Conservation (phyloP, 2,113 vertebrate genomes). For the Sceloporus tristichus region DNA sequence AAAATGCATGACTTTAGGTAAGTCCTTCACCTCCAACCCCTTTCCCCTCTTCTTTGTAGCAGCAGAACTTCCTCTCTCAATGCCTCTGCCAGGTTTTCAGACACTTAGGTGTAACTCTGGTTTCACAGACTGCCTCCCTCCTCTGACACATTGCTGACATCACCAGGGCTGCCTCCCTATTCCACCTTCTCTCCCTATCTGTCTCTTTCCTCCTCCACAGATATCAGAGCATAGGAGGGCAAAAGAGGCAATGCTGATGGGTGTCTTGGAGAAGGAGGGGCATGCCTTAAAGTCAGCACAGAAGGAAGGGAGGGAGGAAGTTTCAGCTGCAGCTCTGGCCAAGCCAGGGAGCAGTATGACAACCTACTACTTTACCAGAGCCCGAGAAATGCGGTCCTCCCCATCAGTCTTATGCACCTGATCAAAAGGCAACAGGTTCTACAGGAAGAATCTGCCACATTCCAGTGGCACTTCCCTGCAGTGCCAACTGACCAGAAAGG, state of each 20-base stretch:
- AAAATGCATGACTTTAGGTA: not conserved
- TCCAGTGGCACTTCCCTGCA: conserved; percentile 60
- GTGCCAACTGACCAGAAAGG: conserved; percentile 50
- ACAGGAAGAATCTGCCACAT: conserved; percentile 66
- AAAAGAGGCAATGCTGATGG: not conserved
- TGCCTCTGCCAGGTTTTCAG: conserved; percentile 71
- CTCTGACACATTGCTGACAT: conserved; percentile 82
- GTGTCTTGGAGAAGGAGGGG: not conserved
- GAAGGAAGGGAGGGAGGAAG: not conserved
- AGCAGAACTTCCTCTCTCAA: conserved; percentile 10
- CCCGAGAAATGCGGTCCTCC: not conserved
- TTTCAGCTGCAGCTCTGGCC: not conserved
- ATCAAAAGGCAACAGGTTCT: conserved; percentile 69
- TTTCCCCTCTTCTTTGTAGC: not conserved
- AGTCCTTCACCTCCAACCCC: not conserved
- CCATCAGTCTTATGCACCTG: not conserved
- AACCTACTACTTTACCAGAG: not conserved
- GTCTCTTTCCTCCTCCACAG: conserved; percentile 10
- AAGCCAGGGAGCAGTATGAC: no score
- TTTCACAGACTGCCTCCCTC: conserved; percentile 80
- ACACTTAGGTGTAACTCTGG: conserved; percentile 86
- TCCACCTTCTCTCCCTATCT: conserved; percentile 48
- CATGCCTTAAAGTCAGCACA: not conserved
- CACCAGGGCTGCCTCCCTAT: conserved; percentile 67
- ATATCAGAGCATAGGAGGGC: not conserved